phyloP scores from a whole-genome alignment of 1,140 invertebrate species.

The Calephelis nemesis region DNA sequence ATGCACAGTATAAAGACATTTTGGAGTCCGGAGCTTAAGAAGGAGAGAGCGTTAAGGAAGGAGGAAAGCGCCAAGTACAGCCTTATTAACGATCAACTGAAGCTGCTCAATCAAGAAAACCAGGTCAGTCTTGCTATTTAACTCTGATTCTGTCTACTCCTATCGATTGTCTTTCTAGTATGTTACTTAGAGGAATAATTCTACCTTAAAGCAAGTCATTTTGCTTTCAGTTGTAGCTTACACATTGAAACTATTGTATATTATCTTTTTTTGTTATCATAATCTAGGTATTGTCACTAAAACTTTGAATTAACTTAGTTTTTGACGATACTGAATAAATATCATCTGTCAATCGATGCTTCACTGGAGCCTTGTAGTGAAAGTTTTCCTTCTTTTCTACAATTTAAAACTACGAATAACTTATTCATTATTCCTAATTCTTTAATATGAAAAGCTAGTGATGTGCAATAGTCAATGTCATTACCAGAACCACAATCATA shows the following conservation, averaged over 20 bases:
- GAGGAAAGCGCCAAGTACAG: constrained; percentile 99
- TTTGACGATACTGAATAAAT: constrained; percentile 4
- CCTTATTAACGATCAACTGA: constrained; percentile 97
- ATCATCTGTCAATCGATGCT: background rate
- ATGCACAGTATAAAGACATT: constrained; percentile 99
- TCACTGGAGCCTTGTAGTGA: background rate
- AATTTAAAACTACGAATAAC: background rate
- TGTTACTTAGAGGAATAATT: background rate
- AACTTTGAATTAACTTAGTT: background rate
- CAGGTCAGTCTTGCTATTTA: constrained; percentile 85
- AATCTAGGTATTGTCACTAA: no score
- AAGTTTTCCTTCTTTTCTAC: background rate
- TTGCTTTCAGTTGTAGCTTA: background rate
- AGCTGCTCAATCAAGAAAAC: constrained; percentile 97
- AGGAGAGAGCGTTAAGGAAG: constrained; percentile 96
- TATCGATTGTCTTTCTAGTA: background rate
- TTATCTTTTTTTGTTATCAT: no score
- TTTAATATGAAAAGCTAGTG: background rate
- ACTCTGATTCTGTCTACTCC: constrained; percentile 8
- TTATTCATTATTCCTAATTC: no score
- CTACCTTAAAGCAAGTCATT: background rate
- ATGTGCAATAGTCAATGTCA: constrained; percentile 11
- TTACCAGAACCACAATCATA: constrained; percentile 14
- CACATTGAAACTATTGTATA: background rate
- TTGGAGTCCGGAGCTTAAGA: constrained; percentile 99